Base-by-base conservation (phyloP, 2,113 vertebrate species). In the Pardalotus punctatus region DNA sequence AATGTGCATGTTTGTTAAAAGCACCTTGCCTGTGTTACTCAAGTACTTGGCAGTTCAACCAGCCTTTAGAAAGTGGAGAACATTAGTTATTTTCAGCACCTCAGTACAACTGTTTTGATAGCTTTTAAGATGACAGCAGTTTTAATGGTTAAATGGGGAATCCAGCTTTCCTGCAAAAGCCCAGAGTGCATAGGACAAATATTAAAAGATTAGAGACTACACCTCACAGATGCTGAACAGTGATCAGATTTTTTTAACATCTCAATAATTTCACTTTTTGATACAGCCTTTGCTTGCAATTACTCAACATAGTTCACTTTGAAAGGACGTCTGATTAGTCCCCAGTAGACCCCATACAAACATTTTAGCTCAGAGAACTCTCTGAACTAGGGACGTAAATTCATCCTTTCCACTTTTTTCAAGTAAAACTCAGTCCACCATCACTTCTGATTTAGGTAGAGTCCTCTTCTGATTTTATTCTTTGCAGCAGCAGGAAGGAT, bases 391-490 rank as follows among this genome's bases (percentile, higher is more conserved):
- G 29, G 22, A 83, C 23, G 1, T 47, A 86, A 94, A 82, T 71
- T 70, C 4, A 74, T 64, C 36, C 17, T 83, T 81, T 71, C 65
- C 23, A 10, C 14, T 57, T 95, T 90, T 81, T 88, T 36, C 47
- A 67, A 83, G 61, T 71, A 86, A 84, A 83, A 86, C 16, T 83
- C 71, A 72, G 69, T 78, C 35, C 50, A 53, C 50, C 28, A 67
- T 64, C 31, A 31, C 15, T 86, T 88, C 54, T 81, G 51, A 48
- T 88, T 86, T 62, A 65, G 85, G 82, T 19, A 45, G 31, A 62
- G 9, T 78, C 81, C 64, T 73, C 28, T 35, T 90, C 93, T 88
- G 45, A 64, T 87, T 93, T 93, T 31, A 74, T 48, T 93, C 74
- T 89, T 72, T 57, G 42, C 35, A 80, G 61, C 70, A 94, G 64